Base-by-base conservation (phyloP, 1,140 invertebrate species). In the Teleopsis dalmanni region DNA sequence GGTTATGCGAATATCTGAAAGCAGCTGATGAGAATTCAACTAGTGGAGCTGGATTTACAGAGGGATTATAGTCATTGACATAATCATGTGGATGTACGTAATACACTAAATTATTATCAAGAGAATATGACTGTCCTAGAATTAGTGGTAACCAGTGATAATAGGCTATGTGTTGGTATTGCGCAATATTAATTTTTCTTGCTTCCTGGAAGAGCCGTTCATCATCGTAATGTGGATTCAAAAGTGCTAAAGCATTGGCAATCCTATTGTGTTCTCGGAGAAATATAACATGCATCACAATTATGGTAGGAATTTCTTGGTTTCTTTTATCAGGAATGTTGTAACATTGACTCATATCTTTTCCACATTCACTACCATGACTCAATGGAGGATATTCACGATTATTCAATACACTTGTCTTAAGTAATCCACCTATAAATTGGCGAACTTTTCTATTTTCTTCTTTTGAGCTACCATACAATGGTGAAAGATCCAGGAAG, bases 201-300 rank as follows among this genome's bases (percentile, higher is more conserved):
- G 88, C 77, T 73, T 95, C 91, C 71, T 97, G 91, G 71, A 83
- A 95, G 6, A 88, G 66, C 0, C 76, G 85, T 67, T 94, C 90
- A 57, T 94, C 91, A 43, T 78, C 76, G 87, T 89, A 93, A 47
- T 88, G 82, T 1, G 87, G 86, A 72, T 97, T 97, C 1, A 95
- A 58, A 3, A 74, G 53, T 0, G 77, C 67, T 1, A 98, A 67
- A 26, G 72, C 71, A 21, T 79, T 77, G 1, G 91, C 91, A 14
- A 97, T 74, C 34, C 88, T 77, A 70, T 98, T 98, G 65, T 98
- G 94, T 70, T 96, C 88, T 51, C 95, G 75, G 44, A 95, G 70
- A 33, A 91, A 75, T 10, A 95, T 67, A 0, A 88, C 84, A 50
- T 96, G 93, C 1, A 96, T 68, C 6, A 87, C 71, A 1, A 87